Percentiles rank a stretch among this genome's conserved stretches.
phyloP scores from a whole-genome alignment of 2,888 invertebrate genomes.

The Theretra japonica region DNA sequence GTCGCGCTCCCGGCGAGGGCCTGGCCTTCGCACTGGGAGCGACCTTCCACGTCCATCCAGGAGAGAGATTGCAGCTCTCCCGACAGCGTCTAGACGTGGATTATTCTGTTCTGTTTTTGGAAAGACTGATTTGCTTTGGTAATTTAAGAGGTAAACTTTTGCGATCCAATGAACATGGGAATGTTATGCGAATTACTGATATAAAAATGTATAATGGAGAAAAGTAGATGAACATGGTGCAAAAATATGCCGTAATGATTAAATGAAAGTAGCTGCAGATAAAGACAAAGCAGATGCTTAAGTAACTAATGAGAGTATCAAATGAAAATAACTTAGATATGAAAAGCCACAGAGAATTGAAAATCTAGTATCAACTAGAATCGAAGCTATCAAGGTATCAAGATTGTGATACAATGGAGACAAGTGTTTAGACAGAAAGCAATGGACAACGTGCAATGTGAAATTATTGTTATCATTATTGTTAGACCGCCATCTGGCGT shows the following conservation, averaged over 20 bases:
- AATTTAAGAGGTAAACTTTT: neutral
- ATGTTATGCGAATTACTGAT: neutral
- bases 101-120: neutral
- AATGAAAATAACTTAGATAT: neutral
- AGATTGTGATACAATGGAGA: slow-evolving; percentile 2
- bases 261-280: neutral
- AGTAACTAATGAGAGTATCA: neutral
- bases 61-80: slow-evolving; percentile 75
- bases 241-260: neutral
- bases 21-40: slow-evolving; percentile 82
- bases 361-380: neutral
- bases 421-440: neutral
- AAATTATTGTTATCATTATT: slow-evolving; percentile 17
- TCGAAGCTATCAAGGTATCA: neutral
- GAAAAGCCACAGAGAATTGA: neutral
- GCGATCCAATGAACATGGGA: neutral
- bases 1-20: slow-evolving; percentile 90
- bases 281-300: neutral
- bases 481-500: slow-evolving; percentile 1
- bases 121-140: slow-evolving; percentile 11
- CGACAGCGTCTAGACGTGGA: slow-evolving; percentile 68
- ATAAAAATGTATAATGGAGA: neutral
- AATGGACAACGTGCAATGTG: slow-evolving; percentile 23
- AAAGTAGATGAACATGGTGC: neutral
- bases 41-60: slow-evolving; percentile 73